Conservation (phyloP, 2,797 vertebrate species). For the Saxicola maurus region DNA sequence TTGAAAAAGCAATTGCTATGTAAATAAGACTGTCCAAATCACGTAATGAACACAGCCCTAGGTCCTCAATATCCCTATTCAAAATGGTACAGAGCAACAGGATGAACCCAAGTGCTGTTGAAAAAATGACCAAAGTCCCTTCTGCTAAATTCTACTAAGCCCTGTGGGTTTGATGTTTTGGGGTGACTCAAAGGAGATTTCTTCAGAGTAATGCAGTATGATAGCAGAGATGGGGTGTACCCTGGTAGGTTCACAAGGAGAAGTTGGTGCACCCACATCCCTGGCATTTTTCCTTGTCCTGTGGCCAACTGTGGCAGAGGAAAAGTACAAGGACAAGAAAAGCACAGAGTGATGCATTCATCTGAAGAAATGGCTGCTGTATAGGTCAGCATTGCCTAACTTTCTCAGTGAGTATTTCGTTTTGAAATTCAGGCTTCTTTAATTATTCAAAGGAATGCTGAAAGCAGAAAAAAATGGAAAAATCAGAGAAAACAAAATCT, state of each 20-base stretch:
- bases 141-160: not conserved
- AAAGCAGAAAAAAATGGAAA: slow-evolving; percentile 18
- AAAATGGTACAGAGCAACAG: not conserved
- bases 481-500: not conserved
- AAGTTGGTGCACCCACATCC: not conserved
- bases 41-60: not conserved
- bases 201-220: not conserved
- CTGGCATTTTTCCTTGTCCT: not conserved
- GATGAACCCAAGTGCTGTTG: not conserved
- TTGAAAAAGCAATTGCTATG: not conserved
- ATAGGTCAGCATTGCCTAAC: not conserved
- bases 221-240: not conserved
- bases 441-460: not conserved
- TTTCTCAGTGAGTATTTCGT: not conserved
- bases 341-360: not conserved
- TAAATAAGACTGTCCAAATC: not conserved
- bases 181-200: not conserved
- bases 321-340: not conserved
- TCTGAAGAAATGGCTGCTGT: not conserved
- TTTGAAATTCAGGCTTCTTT: not conserved
- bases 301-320: not conserved
- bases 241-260: not conserved
- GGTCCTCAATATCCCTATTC: not conserved
- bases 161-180: not conserved
- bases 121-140: not conserved